These are phyloP conservation scores for Ptiloglossa arizonensis DNA, from an alignment of 1,140 invertebrate genomes.

Conservation along the genomic window DNA sequence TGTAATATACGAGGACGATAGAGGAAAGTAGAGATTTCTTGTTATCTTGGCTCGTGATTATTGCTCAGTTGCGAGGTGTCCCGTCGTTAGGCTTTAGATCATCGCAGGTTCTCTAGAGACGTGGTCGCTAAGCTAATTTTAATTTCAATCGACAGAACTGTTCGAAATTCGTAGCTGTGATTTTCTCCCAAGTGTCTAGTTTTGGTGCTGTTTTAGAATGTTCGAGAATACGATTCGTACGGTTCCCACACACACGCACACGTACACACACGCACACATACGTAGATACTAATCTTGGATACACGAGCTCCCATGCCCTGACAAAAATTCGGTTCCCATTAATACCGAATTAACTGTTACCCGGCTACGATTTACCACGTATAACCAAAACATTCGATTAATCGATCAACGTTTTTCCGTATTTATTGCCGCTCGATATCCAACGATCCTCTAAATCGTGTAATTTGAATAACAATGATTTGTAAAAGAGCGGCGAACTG, in stretches of 20 bases:
- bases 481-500: background rate
- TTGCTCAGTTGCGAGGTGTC: too few relatives aligned
- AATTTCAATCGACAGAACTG: background rate
- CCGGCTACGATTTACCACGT: background rate
- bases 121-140: background rate
- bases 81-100: too few relatives aligned
- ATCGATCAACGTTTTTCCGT: background rate
- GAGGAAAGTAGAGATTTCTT: too few relatives aligned
- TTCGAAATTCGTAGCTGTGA: background rate
- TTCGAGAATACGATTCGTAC: conserved; percentile 1
- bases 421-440: background rate
- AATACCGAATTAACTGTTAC: background rate
- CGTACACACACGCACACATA: background rate
- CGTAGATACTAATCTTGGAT: conserved; percentile 3
- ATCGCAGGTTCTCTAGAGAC: too few relatives aligned
- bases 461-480: conserved; percentile 12
- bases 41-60: too few relatives aligned
- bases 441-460: too few relatives aligned
- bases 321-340: background rate
- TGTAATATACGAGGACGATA: too few relatives aligned
- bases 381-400: background rate
- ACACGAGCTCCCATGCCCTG: background rate
- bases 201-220: conserved; percentile 7
- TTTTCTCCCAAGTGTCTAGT: background rate
- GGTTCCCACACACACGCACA: conserved; percentile 4